These are phyloP conservation scores for Cyprinodon diabolis DNA, from an alignment of 2,797 vertebrate species.

Conservation along the genomic window DNA sequence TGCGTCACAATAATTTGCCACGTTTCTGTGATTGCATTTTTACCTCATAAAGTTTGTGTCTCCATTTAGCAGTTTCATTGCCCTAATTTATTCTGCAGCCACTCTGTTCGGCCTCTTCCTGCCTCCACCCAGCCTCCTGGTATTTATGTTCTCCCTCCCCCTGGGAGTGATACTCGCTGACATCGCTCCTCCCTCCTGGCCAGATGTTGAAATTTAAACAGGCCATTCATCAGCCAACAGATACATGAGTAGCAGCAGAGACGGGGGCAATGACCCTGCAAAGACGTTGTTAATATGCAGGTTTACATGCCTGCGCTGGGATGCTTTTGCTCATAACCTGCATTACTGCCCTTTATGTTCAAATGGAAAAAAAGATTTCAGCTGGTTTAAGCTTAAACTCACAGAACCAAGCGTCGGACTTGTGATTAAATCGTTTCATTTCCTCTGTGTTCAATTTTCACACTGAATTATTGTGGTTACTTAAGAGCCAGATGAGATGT, in stretches of 20 bases:
- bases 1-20: slow-evolving; percentile 33
- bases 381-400: slow-evolving; percentile 15
- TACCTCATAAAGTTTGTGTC: slow-evolving; percentile 25
- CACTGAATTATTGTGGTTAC: slow-evolving; percentile 4
- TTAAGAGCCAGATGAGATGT: slow-evolving; percentile 11
- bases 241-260: slow-evolving; percentile 36
- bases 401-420: slow-evolving; percentile 9
- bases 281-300: slow-evolving; percentile 33
- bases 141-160: slow-evolving; percentile 46
- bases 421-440: slow-evolving; percentile 26
- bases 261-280: slow-evolving; percentile 42
- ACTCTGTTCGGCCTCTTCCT: slow-evolving; percentile 18
- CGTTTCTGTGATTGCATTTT: slow-evolving; percentile 14
- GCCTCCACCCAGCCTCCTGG: slow-evolving; percentile 54
- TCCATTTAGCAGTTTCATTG: slow-evolving; percentile 38
- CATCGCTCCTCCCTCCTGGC: slow-evolving; percentile 45
- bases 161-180: slow-evolving; percentile 42
- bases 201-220: slow-evolving; percentile 73
- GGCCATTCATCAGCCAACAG: slow-evolving; percentile 54
- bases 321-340: not conserved
- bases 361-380: slow-evolving; percentile 11
- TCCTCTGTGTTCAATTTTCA: slow-evolving; percentile 19
- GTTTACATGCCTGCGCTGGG: not conserved
- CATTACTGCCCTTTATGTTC: slow-evolving; percentile 4
- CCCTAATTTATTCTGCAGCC: slow-evolving; percentile 22